A percentile compares a stretch with the other conserved stretches of the same genome.
These are phyloP conservation scores for Habrosyne pyritoides DNA, from an alignment of 2,888 invertebrate species.

Conservation along the genomic window DNA sequence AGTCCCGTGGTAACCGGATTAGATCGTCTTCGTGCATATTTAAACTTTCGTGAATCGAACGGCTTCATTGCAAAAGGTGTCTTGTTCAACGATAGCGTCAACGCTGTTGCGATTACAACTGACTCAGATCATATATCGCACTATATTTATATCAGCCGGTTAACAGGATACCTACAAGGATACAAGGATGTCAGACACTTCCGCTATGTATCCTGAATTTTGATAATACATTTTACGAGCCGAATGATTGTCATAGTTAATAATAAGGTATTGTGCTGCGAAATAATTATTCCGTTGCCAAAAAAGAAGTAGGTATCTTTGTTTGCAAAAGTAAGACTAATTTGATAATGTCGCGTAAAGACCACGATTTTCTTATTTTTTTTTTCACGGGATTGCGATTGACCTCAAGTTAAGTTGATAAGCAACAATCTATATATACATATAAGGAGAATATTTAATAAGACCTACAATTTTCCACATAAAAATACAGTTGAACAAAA, in stretches of 20 bases:
- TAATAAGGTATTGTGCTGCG: neutral
- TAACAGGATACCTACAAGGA: constrained; percentile 45
- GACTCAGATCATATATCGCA: constrained; percentile 22
- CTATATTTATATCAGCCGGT: constrained; percentile 37
- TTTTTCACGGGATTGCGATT: too few relatives aligned
- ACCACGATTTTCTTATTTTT: too few relatives aligned
- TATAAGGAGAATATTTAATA: too few relatives aligned
- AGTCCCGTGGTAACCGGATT: neutral
- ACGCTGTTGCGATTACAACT: constrained; percentile 12
- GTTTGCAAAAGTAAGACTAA: neutral
- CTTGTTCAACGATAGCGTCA: neutral
- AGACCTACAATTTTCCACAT: too few relatives aligned
- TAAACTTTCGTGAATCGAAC: too few relatives aligned
- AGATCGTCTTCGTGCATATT: neutral
- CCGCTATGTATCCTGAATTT: constrained; percentile 70
- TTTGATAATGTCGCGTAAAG: too few relatives aligned
- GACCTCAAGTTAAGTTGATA: too few relatives aligned
- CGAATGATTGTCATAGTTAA: constrained; percentile 19
- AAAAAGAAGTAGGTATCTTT: neutral
- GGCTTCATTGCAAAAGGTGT: neutral
- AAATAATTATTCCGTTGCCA: neutral
- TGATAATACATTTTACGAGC: constrained; percentile 38
- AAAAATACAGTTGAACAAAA: too few relatives aligned
- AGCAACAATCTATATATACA: too few relatives aligned
- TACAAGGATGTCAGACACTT: constrained; percentile 57